phyloP scores from a whole-genome alignment of 2,888 invertebrate species.

The Dasysyrphus albostriatus region DNA sequence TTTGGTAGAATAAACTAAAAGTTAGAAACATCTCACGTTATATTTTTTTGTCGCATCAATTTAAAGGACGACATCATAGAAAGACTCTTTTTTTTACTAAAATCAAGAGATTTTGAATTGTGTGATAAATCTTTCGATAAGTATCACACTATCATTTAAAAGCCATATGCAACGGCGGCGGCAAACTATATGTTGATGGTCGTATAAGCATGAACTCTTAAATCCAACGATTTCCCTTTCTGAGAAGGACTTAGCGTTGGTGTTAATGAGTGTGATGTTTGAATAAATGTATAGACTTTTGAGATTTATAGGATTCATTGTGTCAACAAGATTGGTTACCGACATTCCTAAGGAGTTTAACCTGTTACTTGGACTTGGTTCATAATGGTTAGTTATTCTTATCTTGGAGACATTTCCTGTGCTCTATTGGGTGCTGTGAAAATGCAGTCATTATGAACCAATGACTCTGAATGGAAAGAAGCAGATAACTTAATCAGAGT shows the following conservation, averaged over 20 bases:
- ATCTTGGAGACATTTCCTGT: slow-evolving; percentile 29
- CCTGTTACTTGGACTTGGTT: neutral
- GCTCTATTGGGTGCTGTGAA: slow-evolving; percentile 30
- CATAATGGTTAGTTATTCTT: neutral
- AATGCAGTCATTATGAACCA: slow-evolving; percentile 12
- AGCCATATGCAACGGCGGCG: neutral
- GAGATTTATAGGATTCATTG: slow-evolving; percentile 27
- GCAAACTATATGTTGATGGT: neutral
- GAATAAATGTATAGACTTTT: neutral
- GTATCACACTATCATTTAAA: slow-evolving; percentile 1
- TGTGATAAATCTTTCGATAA: slow-evolving; percentile 27
- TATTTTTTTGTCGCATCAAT: slow-evolving; percentile 1
- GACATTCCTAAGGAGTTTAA: slow-evolving; percentile 19
- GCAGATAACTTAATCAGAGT: neutral
- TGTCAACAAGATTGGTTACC: slow-evolving; percentile 10
- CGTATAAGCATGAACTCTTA: slow-evolving; percentile 14
- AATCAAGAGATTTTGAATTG: slow-evolving; percentile 14
- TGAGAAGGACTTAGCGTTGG: slow-evolving; percentile 21
- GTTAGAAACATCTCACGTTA: neutral
- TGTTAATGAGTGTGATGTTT: slow-evolving; percentile 29
- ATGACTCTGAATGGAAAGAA: slow-evolving; percentile 5
- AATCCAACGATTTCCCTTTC: slow-evolving; percentile 17
- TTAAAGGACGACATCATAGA: slow-evolving; percentile 1
- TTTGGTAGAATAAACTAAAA: slow-evolving; percentile 10
- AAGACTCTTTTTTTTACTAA: neutral